A percentile compares a stretch with the other conserved stretches of the same genome.
phyloP scores from a whole-genome alignment of 2,797 vertebrate genomes.

The Ctenosaura bakeri region DNA sequence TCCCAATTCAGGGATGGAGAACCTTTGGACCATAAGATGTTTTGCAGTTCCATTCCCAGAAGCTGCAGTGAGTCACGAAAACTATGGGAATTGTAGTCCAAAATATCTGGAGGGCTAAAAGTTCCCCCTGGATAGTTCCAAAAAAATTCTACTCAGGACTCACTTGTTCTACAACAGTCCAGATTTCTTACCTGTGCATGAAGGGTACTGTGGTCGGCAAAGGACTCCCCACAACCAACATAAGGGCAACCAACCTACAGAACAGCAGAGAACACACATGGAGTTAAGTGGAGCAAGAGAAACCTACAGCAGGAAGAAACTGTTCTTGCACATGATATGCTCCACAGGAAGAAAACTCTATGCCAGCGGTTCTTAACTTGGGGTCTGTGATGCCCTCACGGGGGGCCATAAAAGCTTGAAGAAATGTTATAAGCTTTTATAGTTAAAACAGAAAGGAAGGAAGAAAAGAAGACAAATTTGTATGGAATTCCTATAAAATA shows the following conservation, averaged over 20 bases:
- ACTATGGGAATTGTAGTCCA: not conserved
- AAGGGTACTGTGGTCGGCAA: slow-evolving; percentile 95
- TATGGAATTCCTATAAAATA: no score
- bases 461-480: no score
- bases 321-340: rapidly evolving
- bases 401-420: no score
- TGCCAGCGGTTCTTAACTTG: no score
- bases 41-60: not conserved
- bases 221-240: slow-evolving; percentile 96
- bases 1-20: not conserved
- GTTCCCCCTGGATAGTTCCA: not conserved
- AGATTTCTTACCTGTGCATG: slow-evolving; percentile 91
- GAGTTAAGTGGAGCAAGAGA: not conserved
- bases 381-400: no score
- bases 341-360: not conserved
- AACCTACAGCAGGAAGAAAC: not conserved
- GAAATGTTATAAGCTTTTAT: no score
- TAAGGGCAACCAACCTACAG: slow-evolving; percentile 91
- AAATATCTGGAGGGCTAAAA: not conserved
- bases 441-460: no score
- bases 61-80: not conserved
- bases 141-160: not conserved
- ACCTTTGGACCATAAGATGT: not conserved
- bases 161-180: no score
- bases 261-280: not conserved